Conservation (phyloP, 2,888 invertebrate species). For the Loripinus fragilis region DNA sequence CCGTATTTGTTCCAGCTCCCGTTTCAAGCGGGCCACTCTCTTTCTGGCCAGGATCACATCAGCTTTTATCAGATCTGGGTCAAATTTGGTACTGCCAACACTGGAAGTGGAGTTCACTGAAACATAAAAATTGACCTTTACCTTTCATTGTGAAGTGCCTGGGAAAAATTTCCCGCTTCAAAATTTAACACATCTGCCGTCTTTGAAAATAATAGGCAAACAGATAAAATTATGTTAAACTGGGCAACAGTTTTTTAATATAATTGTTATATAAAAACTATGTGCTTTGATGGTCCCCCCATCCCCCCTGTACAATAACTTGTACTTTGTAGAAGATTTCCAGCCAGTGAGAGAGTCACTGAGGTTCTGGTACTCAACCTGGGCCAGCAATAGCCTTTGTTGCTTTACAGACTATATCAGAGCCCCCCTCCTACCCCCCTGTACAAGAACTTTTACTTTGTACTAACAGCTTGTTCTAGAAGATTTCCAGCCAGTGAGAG, state of each 20-base stretch:
- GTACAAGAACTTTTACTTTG: no score
- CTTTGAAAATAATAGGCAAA: no score
- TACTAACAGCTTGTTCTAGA: conserved; percentile 96
- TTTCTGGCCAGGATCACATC: conserved; percentile 95
- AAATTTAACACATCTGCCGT: no score
- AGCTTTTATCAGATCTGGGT: conserved; percentile 95
- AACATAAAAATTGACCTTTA: conserved; percentile 44
- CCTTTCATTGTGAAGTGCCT: no score
- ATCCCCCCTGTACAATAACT: no score
- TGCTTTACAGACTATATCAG: conserved; percentile 98
- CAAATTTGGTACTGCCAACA: conserved; percentile 91
- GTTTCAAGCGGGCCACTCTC: conserved; percentile 93
- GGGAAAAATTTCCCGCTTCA: no score
- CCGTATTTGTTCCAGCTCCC: conserved; percentile 95
- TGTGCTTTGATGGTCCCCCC: no score
- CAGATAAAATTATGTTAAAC: no score
- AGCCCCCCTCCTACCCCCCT: no score
- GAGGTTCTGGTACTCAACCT: conserved; percentile 97
- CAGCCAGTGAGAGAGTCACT: conserved; percentile 88
- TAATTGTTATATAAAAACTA: no score
- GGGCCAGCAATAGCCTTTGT: conserved; percentile 95
- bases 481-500: conserved; percentile 88
- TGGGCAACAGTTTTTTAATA: no score
- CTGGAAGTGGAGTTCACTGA: conserved; percentile 81
- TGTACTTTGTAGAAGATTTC: conserved; percentile 94